phyloP scores from a whole-genome alignment of 2,888 invertebrate genomes.

The Fabriciana adippe region DNA sequence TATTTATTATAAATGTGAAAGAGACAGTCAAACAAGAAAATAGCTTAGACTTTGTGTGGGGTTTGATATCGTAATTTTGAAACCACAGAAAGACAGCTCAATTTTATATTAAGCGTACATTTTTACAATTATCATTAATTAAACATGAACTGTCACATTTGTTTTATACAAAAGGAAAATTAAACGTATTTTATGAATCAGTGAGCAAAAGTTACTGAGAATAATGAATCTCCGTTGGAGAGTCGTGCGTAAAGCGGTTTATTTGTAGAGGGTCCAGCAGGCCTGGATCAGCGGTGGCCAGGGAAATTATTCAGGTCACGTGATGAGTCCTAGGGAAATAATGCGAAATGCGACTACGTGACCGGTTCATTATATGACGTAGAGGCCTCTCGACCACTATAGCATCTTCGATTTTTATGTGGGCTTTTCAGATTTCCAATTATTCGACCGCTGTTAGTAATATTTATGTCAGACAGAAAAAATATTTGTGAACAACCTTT shows the following conservation, averaged over 20 bases:
- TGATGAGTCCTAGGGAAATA: slow-evolving; percentile 80
- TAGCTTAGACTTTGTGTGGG: too few species aligned
- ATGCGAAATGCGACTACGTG: slow-evolving; percentile 83
- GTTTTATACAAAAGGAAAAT: slow-evolving; percentile 27
- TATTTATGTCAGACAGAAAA: too few species aligned
- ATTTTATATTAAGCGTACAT: too few species aligned
- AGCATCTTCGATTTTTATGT: slow-evolving; percentile 42
- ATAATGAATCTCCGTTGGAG: slow-evolving; percentile 79
- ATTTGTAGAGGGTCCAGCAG: slow-evolving; percentile 78
- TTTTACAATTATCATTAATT: too few species aligned
- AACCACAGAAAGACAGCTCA: too few species aligned
- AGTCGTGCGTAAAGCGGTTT: slow-evolving; percentile 82
- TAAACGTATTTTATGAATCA: slow-evolving; percentile 52
- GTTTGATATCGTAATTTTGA: too few species aligned
- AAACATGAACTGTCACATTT: neutral
- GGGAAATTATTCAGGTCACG: slow-evolving; percentile 78
- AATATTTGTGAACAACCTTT: too few species aligned
- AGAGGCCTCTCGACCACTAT: slow-evolving; percentile 65
- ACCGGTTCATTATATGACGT: slow-evolving; percentile 80
- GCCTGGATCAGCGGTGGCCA: slow-evolving; percentile 59
- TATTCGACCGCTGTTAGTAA: too few species aligned
- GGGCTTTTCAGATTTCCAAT: slow-evolving; percentile 11
- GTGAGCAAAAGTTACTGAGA: slow-evolving; percentile 67
- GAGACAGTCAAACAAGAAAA: too few species aligned
- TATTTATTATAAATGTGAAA: too few species aligned